Percentiles rank a stretch among this genome's conserved stretches.
Conservation (phyloP, 2,888 invertebrate species). For the Dynastes tityus region DNA sequence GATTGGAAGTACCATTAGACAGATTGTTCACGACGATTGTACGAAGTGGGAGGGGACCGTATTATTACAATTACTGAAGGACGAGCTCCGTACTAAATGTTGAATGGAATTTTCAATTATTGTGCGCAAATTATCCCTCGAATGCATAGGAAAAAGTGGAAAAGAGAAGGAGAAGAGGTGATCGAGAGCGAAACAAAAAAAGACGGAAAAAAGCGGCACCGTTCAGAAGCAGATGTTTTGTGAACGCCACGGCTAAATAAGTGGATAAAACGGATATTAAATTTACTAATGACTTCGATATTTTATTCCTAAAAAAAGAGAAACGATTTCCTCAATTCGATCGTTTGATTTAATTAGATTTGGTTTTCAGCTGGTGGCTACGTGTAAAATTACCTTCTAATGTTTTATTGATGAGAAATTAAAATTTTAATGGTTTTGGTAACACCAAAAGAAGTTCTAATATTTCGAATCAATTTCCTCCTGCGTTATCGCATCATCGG, state of each 20-base stretch:
- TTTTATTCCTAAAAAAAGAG: neutral
- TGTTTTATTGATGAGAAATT: no score
- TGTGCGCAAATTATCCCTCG: neutral
- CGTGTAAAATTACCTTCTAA: no score
- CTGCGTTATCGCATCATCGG: no score
- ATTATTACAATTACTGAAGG: conserved; percentile 2
- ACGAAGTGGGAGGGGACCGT: neutral
- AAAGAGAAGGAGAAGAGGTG: neutral
- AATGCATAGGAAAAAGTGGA: neutral
- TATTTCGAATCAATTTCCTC: no score
- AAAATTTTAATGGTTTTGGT: no score
- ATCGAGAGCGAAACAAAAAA: neutral
- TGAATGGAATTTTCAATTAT: conserved; percentile 10
- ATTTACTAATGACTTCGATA: conserved; percentile 12
- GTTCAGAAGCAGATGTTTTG: conserved; percentile 8
- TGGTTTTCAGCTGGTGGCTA: no score
- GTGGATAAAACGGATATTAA: conserved; percentile 17
- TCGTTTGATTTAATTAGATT: conserved; percentile 14
- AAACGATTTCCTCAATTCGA: neutral
- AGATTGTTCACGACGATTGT: conserved; percentile 1
- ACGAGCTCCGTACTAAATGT: neutral
- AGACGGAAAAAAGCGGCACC: neutral
- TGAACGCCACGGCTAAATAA: neutral
- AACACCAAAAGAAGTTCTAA: no score
- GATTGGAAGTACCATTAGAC: neutral